Base-by-base conservation (phyloP, 2,113 vertebrate species). In the Toxotes jaculatrix region DNA sequence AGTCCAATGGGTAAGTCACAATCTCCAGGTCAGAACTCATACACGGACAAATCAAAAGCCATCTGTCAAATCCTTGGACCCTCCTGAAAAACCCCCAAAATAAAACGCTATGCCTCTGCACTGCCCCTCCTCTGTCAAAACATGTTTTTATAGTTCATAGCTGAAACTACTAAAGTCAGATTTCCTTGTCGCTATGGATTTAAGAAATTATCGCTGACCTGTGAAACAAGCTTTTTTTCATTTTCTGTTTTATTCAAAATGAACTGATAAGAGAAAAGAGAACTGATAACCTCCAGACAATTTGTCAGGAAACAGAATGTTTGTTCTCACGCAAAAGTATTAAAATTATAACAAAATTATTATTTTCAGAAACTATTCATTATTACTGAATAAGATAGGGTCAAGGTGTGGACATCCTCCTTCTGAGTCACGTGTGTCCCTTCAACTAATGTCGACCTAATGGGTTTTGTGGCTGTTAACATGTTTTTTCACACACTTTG, bases 371-470 rank as follows among this genome's bases (percentile, higher is more conserved):
- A 23, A 45, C 10, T 45, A 36, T 68, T 47, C 13, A 27, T 62
- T 12, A 32, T 64, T 23, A 13, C 9, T 5, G 17, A 12, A 1
- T 59, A 12, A 14, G 23, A 66, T 10, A 42, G 34, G 51, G 65
- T 74, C 74, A 77, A 1, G 23, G 13, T 27, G 31, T 34, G 4
- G 31, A 80, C 59, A 34, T 73, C 79, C 56, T 63, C 43, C n/a
- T 68, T 31, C 17, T 51, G 47, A 38, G 13, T 4, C 14, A 17
- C 38, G n/a, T 40, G 51, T 38, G 12, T 64, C 40, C n/a, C 12
- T 12, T 72, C 72, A 34, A 34, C 21, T 53, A 9, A 27, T 14
- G 12, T 12, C 0, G 3, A 32, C 59, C 14, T 34, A 27, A 63
- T 19, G 19, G 14, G 11, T 61, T 56, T 4, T 27, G n/a, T n/a